These are phyloP conservation scores for Piezodorus guildinii DNA, from an alignment of 1,140 invertebrate genomes.

Conservation along the genomic window DNA sequence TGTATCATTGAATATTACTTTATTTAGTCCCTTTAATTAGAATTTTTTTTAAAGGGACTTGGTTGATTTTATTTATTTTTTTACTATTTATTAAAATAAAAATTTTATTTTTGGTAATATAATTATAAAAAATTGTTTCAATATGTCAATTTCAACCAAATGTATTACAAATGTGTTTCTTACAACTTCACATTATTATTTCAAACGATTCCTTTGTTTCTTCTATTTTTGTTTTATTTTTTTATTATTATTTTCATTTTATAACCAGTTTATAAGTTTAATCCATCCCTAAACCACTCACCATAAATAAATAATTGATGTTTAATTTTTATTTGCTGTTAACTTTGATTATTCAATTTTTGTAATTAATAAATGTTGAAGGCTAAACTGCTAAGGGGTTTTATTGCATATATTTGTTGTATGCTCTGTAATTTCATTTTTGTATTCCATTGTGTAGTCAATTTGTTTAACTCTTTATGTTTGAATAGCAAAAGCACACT, in stretches of 20 bases:
- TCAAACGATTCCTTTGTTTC: too few species aligned
- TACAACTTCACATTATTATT: too few species aligned
- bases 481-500: conserved; percentile 3
- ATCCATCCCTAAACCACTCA: neutral
- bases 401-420: conserved; percentile 8
- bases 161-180: too few species aligned
- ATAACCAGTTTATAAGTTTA: neutral
- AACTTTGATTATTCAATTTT: neutral
- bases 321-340: conserved; percentile 10
- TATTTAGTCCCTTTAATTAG: neutral
- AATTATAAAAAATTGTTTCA: too few species aligned
- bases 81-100: neutral
- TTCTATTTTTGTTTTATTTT: too few species aligned
- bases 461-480: neutral
- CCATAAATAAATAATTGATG: neutral
- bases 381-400: neutral
- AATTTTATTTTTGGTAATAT: neutral
- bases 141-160: too few species aligned
- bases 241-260: too few species aligned
- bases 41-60: neutral
- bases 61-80: neutral
- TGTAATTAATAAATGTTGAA: neutral
- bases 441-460: conserved; percentile 6
- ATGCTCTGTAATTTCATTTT: conserved; percentile 5
- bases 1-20: neutral